A percentile compares a stretch with the other conserved stretches of the same genome.
These are phyloP conservation scores for Colistium nudipinnis DNA, from an alignment of 2,113 vertebrate species.

Conservation along the genomic window DNA sequence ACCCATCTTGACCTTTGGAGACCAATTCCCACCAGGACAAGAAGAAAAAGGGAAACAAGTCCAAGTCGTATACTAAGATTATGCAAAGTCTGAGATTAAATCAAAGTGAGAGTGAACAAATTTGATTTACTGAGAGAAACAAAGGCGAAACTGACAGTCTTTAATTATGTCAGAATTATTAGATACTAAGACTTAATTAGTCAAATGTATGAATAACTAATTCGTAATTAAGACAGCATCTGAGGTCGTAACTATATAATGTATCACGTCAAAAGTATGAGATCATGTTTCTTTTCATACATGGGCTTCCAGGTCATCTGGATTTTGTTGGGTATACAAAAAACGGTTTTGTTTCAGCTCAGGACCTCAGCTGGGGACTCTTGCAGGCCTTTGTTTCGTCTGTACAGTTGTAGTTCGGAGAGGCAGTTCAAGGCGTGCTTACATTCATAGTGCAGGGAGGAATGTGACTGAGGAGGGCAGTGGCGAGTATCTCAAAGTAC, in stretches of 20 bases:
- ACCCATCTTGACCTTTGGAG: background rate
- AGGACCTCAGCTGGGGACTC: background rate
- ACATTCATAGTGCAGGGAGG: constrained; percentile 43
- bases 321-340: background rate
- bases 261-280: background rate
- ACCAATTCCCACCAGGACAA: background rate
- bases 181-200: no score
- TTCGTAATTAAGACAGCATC: background rate
- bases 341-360: background rate
- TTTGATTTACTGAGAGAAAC: background rate
- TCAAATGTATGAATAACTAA: background rate
- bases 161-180: no score
- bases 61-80: background rate
- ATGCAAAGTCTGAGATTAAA: background rate
- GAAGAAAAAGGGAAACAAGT: background rate
- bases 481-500: background rate
- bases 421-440: constrained; percentile 26
- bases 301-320: background rate
- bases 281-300: background rate
- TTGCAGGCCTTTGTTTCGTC: background rate
- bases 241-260: background rate
- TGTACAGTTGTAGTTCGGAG: background rate
- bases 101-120: background rate
- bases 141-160: background rate
- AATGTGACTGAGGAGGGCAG: constrained; percentile 21